Percentiles rank a stretch among this genome's conserved stretches.
phyloP scores from a whole-genome alignment of 1,140 invertebrate genomes.

The Meloidogyne hapla region DNA sequence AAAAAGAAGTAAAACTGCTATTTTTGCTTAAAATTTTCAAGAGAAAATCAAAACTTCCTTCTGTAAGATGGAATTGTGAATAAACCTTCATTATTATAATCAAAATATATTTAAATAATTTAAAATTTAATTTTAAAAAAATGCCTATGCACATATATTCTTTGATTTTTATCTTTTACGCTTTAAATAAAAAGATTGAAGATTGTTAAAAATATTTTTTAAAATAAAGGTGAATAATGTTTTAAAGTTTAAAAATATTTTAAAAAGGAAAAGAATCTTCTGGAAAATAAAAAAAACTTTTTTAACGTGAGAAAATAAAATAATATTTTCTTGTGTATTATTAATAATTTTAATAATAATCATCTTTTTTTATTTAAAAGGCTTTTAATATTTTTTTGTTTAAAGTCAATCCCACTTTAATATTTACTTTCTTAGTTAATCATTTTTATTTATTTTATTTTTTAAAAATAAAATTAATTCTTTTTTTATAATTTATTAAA shows the following conservation, averaged over 20 bases:
- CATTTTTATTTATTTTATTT: background rate
- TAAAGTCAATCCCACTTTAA: background rate
- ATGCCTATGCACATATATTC: too few species aligned
- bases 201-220: background rate
- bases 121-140: too few species aligned
- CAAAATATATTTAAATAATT: too few species aligned
- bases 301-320: background rate
- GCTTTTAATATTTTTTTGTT: background rate
- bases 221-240: background rate
- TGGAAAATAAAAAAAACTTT: background rate
- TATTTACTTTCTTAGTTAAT: background rate
- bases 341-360: background rate
- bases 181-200: background rate
- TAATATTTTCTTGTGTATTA: background rate
- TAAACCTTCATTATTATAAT: too few species aligned
- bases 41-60: too few species aligned
- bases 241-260: background rate
- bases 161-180: too few species aligned
- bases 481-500: too few species aligned
- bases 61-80: too few species aligned
- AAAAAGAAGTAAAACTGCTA: too few species aligned
- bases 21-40: too few species aligned
- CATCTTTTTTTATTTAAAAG: constrained; percentile 3
- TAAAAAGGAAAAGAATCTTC: background rate
- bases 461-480: background rate